A percentile compares a stretch with the other conserved stretches of the same genome.
These are phyloP conservation scores for Catagonus wagneri DNA, from an alignment of 2,113 vertebrate genomes.

Conservation along the genomic window DNA sequence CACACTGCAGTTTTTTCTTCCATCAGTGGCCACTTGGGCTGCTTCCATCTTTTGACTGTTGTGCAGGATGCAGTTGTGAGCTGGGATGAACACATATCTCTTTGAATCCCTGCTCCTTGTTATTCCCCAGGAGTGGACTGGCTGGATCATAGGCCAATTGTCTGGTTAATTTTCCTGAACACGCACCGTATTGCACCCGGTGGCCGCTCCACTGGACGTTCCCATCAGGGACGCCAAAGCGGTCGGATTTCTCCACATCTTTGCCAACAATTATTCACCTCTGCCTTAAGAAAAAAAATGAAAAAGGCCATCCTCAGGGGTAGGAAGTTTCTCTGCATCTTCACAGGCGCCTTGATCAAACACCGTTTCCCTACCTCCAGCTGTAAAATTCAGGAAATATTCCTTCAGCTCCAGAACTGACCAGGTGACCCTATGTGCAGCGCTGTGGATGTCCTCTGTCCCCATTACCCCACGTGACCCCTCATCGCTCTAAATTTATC, in stretches of 20 bases:
- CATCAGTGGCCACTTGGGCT: fast-evolving
- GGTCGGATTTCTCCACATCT: neutral
- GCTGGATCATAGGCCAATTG: neutral
- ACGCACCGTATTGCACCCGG: fast-evolving
- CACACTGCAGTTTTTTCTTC: fast-evolving
- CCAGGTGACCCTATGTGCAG: fast-evolving
- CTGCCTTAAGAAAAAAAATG: neutral
- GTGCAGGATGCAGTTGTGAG: neutral
- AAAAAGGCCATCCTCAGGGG: neutral
- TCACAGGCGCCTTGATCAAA: neutral
- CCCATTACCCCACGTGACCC: fast-evolving
- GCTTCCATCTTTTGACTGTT: fast-evolving
- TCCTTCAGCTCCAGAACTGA: neutral
- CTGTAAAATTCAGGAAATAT: neutral
- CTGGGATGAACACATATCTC: fast-evolving
- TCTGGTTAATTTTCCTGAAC: neutral
- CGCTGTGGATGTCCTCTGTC: fast-evolving
- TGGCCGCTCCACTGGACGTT: fast-evolving
- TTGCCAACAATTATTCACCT: neutral
- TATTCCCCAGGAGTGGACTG: neutral
- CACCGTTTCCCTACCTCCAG: neutral
- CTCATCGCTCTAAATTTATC: neutral
- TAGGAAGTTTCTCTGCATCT: neutral
- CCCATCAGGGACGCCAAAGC: fast-evolving
- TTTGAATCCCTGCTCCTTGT: neutral